Base-by-base conservation (phyloP, 1,140 invertebrate genomes). In the Lasioglossum baleicum region DNA sequence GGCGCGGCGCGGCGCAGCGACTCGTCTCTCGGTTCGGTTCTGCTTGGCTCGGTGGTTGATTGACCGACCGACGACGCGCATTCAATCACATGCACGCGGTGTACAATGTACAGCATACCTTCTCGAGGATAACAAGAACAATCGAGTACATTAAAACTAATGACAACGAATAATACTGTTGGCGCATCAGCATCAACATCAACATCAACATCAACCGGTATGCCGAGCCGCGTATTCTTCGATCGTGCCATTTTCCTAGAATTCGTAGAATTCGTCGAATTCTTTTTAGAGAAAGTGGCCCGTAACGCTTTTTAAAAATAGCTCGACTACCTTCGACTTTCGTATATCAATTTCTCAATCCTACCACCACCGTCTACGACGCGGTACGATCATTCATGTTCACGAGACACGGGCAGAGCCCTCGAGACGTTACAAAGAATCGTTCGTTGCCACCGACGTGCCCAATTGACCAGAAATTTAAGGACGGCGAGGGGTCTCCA, bases 1-100 rank as follows among this genome's bases (percentile, higher is more conserved):
- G n/a, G n/a, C n/a, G n/a, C 26, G 26, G 26, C 26, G 26, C 26
- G 26, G 26, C 26, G 26, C 75, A 86, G 56, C 71, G 51, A 6
- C 44, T 48, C 44, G 44, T 11, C 10, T 11, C 44, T 10, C 44
- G 44, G 44, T 13, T 10, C 44, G 48, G 70, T 71, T 35, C 35
- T 2, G 35, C 35, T 35, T 35, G 44, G 44, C 44, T 10, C 44
- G 48, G 74, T 71, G 75, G 83, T 85, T 85, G 84, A 85, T 85
- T 85, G 83, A 85, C 84, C 80, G 67, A 70, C 65, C 81, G 84
- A 80, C 68, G 31, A 58, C 31, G 70, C 63, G 74, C 77, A 67
- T 74, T 66, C 61, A 74, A 74, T 48, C 8, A 13, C 44, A 13
- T 48, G 11, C 10, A 11, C 44, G 8, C 44, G 11, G 13, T 13